Evolutionary conservation across 2,888 invertebrate genomes (phyloP).

Genomic region (Petrolisthes manimaculis): DNA sequence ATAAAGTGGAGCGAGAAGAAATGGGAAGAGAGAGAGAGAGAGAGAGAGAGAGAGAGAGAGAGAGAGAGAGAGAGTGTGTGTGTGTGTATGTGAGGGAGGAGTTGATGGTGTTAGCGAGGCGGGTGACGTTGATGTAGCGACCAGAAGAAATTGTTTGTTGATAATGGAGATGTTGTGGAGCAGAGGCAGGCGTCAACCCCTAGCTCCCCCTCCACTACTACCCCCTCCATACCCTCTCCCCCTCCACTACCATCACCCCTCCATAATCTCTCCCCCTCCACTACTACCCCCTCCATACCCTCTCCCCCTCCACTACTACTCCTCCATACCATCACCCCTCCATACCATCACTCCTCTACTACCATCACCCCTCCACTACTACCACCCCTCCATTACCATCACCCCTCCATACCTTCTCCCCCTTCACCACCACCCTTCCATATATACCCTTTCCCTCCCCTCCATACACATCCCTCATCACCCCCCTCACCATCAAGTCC

Average conservation of each 20-base stretch:
- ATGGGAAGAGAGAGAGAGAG: background rate
- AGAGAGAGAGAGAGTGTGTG: too few relatives aligned
- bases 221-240: background rate
- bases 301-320: background rate
- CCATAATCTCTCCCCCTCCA: background rate
- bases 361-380: background rate
- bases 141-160: background rate
- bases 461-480: background rate
- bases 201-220: background rate
- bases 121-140: background rate
- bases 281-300: background rate
- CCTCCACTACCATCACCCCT: background rate
- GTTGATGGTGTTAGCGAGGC: background rate
- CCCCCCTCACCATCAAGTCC: conserved; percentile 18
- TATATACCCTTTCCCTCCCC: background rate
- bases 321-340: background rate
- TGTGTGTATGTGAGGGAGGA: background rate
- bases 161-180: background rate
- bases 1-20: background rate
- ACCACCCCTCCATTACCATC: background rate
- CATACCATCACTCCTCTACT: background rate
- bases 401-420: background rate
- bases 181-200: background rate
- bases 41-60: background rate
- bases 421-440: background rate